Evolutionary conservation across 2,888 invertebrate species (phyloP).

Genomic region (Euproctis similis): DNA sequence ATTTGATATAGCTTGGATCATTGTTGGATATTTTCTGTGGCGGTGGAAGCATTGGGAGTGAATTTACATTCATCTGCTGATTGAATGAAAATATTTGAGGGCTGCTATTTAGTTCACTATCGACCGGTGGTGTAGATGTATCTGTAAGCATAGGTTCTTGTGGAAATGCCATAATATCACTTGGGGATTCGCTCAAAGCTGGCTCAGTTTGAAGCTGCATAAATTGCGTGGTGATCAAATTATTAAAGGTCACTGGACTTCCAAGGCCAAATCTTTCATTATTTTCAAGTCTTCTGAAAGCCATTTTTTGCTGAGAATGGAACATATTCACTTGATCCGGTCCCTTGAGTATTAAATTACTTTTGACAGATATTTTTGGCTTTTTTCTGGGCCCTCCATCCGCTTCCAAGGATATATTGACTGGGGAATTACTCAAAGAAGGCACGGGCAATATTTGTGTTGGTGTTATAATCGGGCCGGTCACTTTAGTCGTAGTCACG

Average conservation of each 20-base stretch:
- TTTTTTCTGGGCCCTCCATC: slow-evolving; percentile 63
- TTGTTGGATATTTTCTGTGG: slow-evolving; percentile 55
- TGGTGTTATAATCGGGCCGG: slow-evolving; percentile 60
- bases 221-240: slow-evolving; percentile 63
- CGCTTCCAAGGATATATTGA: slow-evolving; percentile 40
- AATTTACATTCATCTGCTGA: slow-evolving; percentile 55
- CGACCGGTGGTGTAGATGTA: slow-evolving; percentile 49
- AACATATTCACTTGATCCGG: slow-evolving; percentile 70
- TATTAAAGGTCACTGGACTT: slow-evolving; percentile 63
- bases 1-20: slow-evolving; percentile 66
- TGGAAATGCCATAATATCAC: slow-evolving; percentile 47
- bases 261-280: slow-evolving; percentile 59
- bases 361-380: slow-evolving; percentile 71
- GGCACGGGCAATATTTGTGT: slow-evolving; percentile 64
- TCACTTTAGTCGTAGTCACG: slow-evolving; percentile 50
- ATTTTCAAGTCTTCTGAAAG: slow-evolving; percentile 59
- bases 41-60: slow-evolving; percentile 54
- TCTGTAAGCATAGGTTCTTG: slow-evolving; percentile 49
- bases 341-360: slow-evolving; percentile 67
- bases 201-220: slow-evolving; percentile 64
- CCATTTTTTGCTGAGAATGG: slow-evolving; percentile 69
- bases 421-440: slow-evolving; percentile 56
- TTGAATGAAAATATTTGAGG: slow-evolving; percentile 61
- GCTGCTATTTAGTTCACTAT: slow-evolving; percentile 38
- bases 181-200: slow-evolving; percentile 52